These are phyloP conservation scores for Abramis brama DNA, from an alignment of 2,113 vertebrate species.

Conservation along the genomic window DNA sequence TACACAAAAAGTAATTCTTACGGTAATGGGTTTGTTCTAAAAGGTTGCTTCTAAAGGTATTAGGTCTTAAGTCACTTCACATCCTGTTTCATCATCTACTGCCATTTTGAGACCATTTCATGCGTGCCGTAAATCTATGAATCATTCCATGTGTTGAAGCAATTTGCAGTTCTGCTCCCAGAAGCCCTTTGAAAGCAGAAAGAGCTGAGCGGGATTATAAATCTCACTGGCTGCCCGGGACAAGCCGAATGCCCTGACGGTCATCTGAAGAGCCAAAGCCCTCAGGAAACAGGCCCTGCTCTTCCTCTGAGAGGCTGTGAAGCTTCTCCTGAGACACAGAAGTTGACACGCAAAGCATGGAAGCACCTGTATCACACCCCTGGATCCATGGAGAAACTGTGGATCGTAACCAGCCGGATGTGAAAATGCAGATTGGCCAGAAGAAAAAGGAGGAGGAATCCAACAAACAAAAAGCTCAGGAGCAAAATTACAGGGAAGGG, in stretches of 20 bases:
- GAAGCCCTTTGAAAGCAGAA: conserved; percentile 59
- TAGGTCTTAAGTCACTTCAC: background rate
- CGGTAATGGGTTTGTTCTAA: too few relatives aligned
- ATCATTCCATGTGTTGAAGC: conserved; percentile 66
- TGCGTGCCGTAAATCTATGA: conserved; percentile 55
- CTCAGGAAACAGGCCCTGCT: conserved; percentile 43
- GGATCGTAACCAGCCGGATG: background rate
- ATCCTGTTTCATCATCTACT: conserved; percentile 42
- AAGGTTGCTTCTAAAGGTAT: background rate
- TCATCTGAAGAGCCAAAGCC: conserved; percentile 42
- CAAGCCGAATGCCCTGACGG: conserved; percentile 52
- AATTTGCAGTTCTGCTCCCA: conserved; percentile 58
- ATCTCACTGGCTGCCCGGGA: conserved; percentile 53
- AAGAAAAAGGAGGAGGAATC: background rate
- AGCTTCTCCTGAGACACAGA: conserved; percentile 35
- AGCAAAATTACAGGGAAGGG: background rate
- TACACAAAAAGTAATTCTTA: too few relatives aligned
- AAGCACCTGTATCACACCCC: conserved; percentile 55
- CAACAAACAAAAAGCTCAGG: background rate
- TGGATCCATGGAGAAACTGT: background rate
- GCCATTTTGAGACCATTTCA: conserved; percentile 52
- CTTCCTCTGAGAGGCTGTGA: conserved; percentile 30
- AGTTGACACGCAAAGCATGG: conserved; percentile 21
- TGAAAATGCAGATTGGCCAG: conserved; percentile 12
- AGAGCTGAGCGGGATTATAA: conserved; percentile 57